Percentiles rank a stretch among this genome's conserved stretches.
Conservation (phyloP, 2,113 vertebrate genomes). For the Hydrochoerus hydrochaeris region DNA sequence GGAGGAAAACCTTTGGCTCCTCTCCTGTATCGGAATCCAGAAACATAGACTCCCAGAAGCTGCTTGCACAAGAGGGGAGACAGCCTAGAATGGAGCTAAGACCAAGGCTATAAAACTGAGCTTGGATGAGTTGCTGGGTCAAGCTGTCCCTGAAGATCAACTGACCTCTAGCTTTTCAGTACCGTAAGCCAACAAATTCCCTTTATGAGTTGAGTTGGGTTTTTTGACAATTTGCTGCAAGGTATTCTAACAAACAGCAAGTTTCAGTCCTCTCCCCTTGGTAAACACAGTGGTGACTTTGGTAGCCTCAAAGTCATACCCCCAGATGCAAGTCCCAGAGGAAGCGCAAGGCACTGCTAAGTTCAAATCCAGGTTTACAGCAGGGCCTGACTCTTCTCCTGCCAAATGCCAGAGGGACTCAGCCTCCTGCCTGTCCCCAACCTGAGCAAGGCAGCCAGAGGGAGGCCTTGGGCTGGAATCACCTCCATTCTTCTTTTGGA, state of each 20-base stretch:
- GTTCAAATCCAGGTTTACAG: neutral
- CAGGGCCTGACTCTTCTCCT: neutral
- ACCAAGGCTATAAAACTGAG: neutral
- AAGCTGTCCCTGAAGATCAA: neutral
- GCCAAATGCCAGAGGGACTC: rapidly evolving
- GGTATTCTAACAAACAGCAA: neutral
- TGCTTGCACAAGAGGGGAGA: neutral
- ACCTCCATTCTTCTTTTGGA: neutral
- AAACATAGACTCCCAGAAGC: neutral
- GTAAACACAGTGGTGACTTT: neutral
- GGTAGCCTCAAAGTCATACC: neutral
- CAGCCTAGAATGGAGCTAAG: neutral
- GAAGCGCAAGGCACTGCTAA: neutral
- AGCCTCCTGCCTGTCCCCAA: neutral
- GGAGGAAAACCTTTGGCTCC: neutral
- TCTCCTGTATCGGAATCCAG: neutral
- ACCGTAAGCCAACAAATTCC: neutral
- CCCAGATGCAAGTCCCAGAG: neutral
- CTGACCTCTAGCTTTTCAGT: neutral
- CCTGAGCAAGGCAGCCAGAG: neutral
- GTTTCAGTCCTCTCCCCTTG: neutral
- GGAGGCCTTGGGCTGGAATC: neutral
- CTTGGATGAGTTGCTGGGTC: neutral
- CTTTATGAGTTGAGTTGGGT: neutral
- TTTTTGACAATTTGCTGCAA: neutral